Percentiles rank a stretch among this genome's conserved stretches.
phyloP scores from a whole-genome alignment of 23 tunicate genomes.

The Aplidium turbinatum region DNA sequence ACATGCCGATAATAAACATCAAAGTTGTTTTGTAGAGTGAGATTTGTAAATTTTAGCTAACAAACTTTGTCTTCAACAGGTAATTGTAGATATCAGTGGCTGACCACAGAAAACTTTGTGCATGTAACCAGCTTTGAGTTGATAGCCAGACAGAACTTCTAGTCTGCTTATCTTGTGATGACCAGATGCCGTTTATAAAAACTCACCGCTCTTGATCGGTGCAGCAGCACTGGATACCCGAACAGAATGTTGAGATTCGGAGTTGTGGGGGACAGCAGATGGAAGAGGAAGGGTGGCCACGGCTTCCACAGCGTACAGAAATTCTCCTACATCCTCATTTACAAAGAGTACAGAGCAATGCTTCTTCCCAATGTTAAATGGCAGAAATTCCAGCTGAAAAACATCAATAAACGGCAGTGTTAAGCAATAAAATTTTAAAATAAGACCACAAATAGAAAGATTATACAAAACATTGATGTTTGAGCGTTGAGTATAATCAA shows the following conservation, averaged over 20 bases:
- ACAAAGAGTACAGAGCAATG: constrained; percentile 69
- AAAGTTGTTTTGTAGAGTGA: no score
- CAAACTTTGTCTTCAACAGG: no score
- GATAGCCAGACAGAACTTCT: no score
- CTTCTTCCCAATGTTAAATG: constrained; percentile 73
- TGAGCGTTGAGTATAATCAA: background rate
- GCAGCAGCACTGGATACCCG: constrained; percentile 80
- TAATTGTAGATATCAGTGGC: no score
- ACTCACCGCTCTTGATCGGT: constrained; percentile 55
- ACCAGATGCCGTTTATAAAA: no score
- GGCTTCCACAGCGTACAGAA: constrained; percentile 80
- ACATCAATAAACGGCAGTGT: background rate
- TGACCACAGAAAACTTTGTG: no score
- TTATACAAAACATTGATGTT: background rate
- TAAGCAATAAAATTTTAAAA: no score
- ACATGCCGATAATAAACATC: no score
- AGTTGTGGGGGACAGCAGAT: constrained; percentile 65
- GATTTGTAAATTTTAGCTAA: no score
- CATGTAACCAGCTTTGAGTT: no score
- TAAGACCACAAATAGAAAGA: background rate
- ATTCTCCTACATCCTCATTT: constrained; percentile 74
- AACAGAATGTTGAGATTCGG: constrained; percentile 61
- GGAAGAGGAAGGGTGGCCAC: constrained; percentile 66
- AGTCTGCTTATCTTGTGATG: no score
- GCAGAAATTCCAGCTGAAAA: constrained; percentile 75